A percentile compares a stretch with the other conserved stretches of the same genome.
Evolutionary conservation across 1,140 invertebrate species (phyloP).

Genomic region (Heliconius himera): DNA sequence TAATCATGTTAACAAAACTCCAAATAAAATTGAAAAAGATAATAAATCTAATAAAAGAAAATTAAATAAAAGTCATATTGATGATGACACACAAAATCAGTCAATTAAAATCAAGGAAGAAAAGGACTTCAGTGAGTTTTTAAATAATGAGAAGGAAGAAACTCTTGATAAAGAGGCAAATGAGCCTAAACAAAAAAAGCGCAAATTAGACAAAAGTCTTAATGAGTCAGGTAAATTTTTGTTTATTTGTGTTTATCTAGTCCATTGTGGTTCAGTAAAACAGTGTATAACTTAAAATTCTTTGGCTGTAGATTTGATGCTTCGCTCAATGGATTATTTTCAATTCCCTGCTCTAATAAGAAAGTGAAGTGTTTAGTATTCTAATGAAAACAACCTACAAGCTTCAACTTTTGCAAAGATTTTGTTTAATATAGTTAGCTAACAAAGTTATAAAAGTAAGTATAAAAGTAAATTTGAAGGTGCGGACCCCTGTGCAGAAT

Average conservation of each 20-base stretch:
- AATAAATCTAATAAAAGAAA: conserved; percentile 33
- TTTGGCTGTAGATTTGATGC: too few relatives aligned
- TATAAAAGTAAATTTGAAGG: too few relatives aligned
- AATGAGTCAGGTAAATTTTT: conserved; percentile 65
- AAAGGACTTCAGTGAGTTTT: conserved; percentile 66
- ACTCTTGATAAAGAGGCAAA: conserved; percentile 48
- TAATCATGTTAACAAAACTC: conserved; percentile 11
- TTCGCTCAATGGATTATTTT: too few relatives aligned
- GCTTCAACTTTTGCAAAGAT: too few relatives aligned
- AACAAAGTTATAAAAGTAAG: too few relatives aligned
- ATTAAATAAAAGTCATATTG: conserved; percentile 17
- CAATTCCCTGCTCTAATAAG: too few relatives aligned
- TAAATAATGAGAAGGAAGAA: conserved; percentile 52
- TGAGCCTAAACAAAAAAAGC: conserved; percentile 48
- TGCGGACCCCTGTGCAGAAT: too few relatives aligned
- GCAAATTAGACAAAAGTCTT: conserved; percentile 60
- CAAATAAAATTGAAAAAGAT: neutral
- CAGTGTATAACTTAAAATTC: neutral
- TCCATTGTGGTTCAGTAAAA: neutral
- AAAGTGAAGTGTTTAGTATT: too few relatives aligned
- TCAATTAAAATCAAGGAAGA: conserved; percentile 43
- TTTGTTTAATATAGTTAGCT: too few relatives aligned
- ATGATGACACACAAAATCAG: conserved; percentile 37
- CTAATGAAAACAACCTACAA: too few relatives aligned
- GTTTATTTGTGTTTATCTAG: neutral